These are phyloP conservation scores for Edolisoma coerulescens DNA, from an alignment of 2,113 vertebrate species.

Conservation along the genomic window DNA sequence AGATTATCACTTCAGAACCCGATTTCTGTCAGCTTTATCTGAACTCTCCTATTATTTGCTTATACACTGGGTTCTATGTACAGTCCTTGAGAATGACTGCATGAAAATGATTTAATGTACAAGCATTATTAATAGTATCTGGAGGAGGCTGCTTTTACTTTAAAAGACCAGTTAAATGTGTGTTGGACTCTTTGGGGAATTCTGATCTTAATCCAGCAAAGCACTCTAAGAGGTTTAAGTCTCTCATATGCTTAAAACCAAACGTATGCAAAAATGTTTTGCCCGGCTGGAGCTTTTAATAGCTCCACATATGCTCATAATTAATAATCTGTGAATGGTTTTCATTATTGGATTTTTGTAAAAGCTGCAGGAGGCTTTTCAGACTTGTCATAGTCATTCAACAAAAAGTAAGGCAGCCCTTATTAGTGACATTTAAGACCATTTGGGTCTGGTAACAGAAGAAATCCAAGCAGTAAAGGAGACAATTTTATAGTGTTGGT, in stretches of 20 bases:
- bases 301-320: neutral
- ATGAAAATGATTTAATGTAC: neutral
- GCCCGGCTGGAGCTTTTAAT: constrained; percentile 2
- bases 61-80: neutral
- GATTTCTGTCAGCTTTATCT: neutral
- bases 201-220: constrained; percentile 27
- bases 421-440: constrained; percentile 7
- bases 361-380: neutral
- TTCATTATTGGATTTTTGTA: neutral
- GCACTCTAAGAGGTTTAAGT: neutral
- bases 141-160: neutral
- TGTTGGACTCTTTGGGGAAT: neutral
- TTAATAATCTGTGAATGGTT: neutral
- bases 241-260: neutral
- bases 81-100: neutral
- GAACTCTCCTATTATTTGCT: neutral
- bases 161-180: neutral
- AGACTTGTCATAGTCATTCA: neutral
- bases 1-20: neutral
- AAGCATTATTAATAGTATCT: neutral
- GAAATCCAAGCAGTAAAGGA: neutral
- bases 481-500: neutral
- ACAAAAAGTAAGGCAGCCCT: neutral
- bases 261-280: neutral
- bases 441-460: neutral